A percentile compares a stretch with the other conserved stretches of the same genome.
Evolutionary conservation across 2,113 vertebrate species (phyloP).

Genomic region (Chaenogobius annularis): DNA sequence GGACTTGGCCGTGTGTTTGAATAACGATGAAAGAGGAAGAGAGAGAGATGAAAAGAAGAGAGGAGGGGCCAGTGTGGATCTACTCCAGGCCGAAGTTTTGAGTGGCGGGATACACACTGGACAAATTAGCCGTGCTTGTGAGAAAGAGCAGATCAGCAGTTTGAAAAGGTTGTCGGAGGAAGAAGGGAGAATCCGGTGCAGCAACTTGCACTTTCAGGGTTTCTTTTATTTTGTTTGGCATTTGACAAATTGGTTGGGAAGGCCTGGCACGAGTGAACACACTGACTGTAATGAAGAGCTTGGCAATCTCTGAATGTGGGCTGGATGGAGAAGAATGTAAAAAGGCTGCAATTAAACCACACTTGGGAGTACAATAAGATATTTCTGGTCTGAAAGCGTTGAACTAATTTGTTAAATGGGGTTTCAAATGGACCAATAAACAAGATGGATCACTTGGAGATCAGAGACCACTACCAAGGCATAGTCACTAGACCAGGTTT

Average conservation of each 20-base stretch:
- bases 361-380: slow-evolving; percentile 4
- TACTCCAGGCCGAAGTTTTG: slow-evolving; percentile 25
- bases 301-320: background rate
- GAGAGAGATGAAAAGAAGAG: slow-evolving; percentile 16
- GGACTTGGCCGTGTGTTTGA: slow-evolving; percentile 3
- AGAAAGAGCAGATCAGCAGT: slow-evolving; percentile 51
- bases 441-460: background rate
- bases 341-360: background rate
- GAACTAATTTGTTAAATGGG: background rate
- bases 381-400: background rate
- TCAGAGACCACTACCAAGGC: background rate
- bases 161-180: slow-evolving; percentile 48
- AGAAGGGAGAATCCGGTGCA: slow-evolving; percentile 2
- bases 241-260: slow-evolving; percentile 40
- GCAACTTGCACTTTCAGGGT: slow-evolving; percentile 24
- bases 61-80: background rate
- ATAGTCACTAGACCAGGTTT: background rate
- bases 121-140: slow-evolving; percentile 36
- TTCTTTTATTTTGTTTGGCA: slow-evolving; percentile 30
- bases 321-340: background rate
- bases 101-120: slow-evolving; percentile 34
- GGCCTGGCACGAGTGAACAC: slow-evolving; percentile 7
- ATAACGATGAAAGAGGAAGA: slow-evolving; percentile 10
- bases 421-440: background rate
- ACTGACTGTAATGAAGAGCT: slow-evolving; percentile 13